Base-by-base conservation (phyloP, 2,888 invertebrate genomes). In the Eudemis profundana region DNA sequence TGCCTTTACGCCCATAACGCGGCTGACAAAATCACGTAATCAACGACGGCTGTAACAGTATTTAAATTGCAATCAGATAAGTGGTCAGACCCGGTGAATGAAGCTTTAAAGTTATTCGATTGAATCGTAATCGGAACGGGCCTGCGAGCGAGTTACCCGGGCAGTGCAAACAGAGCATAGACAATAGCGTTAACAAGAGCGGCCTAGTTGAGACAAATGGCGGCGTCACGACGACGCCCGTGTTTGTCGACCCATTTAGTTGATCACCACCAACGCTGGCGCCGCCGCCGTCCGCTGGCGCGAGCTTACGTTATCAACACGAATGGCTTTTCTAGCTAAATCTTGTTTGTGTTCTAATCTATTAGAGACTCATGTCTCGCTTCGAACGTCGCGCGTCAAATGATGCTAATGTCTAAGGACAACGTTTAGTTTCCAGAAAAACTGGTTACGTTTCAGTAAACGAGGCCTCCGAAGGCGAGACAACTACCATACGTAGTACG, bases 151-250 rank as follows among this genome's bases (percentile, higher is more conserved):
- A 65, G 56, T 50, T 42, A 36, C 59, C 54, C 68, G 56, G 73
- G 70, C 66, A 78, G 71, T 82, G 80, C 78, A 84, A 84, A 86
- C 81, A 82, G 76, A 79, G 76, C 76, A 74, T 74, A 84, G 80
- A 87, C 86, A 86, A 86, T 85, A 76, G 85, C 78, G 84, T 81
- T 88, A 90, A 89, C 85, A 85, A 90, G 84, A 82, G 79, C 84
- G 87, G 84, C 87, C 90, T 86, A 88, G 87, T 87, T 90, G 84
- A 81, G 82, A 80, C 80, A 82, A 83, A 83, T 81, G 81, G 77
- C 78, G 84, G 81, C 86, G 84, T 79, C 86, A 82, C 80, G 81
- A 75, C 78, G 84, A 69, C 81, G 79, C 72, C 71, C 79, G 78
- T 81, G 78, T 81, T 78, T 78, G 74, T 67, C 83, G 84, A 82